phyloP scores from a whole-genome alignment of 2,113 vertebrate species.

The Seriola rivoliana region DNA sequence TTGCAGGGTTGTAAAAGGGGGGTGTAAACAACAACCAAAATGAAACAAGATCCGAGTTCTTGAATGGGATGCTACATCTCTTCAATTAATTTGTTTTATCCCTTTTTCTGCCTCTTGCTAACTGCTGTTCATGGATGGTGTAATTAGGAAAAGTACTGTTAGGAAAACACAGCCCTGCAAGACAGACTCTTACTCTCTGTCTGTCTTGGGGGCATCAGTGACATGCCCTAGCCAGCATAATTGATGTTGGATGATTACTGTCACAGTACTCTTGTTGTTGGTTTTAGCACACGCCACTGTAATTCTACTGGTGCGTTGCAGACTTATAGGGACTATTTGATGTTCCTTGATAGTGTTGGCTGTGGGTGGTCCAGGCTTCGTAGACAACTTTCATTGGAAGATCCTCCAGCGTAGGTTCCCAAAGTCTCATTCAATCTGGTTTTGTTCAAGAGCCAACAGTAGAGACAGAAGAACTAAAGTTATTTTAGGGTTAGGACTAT shows the following conservation, averaged over 20 bases:
- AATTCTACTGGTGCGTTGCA: not conserved
- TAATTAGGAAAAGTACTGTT: not conserved
- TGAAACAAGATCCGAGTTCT: no score
- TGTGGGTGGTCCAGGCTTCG: slow-evolving; percentile 12
- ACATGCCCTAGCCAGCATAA: slow-evolving; percentile 2
- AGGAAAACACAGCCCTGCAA: no score
- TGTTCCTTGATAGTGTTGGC: not conserved
- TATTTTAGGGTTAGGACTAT: not conserved
- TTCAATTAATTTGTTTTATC: no score
- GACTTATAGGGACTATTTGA: not conserved
- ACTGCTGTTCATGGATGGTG: not conserved
- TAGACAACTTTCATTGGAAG: not conserved
- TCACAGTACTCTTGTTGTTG: not conserved
- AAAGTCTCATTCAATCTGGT: not conserved
- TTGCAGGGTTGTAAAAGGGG: no score
- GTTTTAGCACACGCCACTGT: not conserved
- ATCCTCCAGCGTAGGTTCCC: not conserved
- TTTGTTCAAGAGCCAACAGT: not conserved
- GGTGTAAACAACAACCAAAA: no score
- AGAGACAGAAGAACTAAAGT: no score
- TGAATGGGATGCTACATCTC: no score
- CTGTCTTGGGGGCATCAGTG: not conserved
- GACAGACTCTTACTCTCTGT: not conserved
- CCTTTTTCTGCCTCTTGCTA: not conserved
- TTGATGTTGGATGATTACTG: not conserved